Conservation (phyloP, 2,113 vertebrate species). For the Trematomus loennbergii region DNA sequence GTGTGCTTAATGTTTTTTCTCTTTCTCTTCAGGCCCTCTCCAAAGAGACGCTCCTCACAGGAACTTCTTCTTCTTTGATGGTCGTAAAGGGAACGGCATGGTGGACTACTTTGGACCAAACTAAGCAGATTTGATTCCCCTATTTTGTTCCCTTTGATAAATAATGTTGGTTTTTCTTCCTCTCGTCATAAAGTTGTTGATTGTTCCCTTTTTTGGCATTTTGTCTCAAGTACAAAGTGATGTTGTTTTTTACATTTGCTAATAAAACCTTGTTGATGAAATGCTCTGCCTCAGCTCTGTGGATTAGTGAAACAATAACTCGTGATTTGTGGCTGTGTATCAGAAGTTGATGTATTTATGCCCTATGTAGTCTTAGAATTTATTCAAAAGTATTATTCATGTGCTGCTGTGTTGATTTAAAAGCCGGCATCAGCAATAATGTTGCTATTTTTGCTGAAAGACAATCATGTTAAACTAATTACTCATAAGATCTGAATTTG, state of each 20-base stretch:
- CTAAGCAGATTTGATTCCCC: slow-evolving; percentile 60
- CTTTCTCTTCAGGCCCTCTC: slow-evolving; percentile 87
- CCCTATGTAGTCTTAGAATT: too few relatives aligned
- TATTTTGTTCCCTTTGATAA: slow-evolving; percentile 3
- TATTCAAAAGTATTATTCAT: neutral
- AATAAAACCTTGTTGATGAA: slow-evolving; percentile 70
- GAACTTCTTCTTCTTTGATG: slow-evolving; percentile 97
- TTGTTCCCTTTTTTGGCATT: slow-evolving; percentile 6
- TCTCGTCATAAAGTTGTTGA: neutral
- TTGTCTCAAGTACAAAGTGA: neutral
- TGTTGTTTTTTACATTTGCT: slow-evolving; percentile 71
- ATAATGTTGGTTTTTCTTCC: slow-evolving; percentile 23
- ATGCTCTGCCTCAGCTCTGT: neutral
- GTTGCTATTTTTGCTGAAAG: neutral
- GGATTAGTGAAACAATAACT: too few relatives aligned
- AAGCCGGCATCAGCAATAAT: too few relatives aligned
- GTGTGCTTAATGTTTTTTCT: neutral
- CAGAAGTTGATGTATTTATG: too few relatives aligned
- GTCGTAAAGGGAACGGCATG: slow-evolving; percentile 88
- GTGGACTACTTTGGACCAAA: slow-evolving; percentile 89
- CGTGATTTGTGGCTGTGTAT: too few relatives aligned
- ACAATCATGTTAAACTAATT: neutral
- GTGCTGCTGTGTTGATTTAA: neutral
- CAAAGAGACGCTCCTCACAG: slow-evolving; percentile 92
- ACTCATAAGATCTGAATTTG: neutral